Evolutionary conservation across 2,797 vertebrate genomes (phyloP).

Genomic region (Parotocinclus haroldoi): DNA sequence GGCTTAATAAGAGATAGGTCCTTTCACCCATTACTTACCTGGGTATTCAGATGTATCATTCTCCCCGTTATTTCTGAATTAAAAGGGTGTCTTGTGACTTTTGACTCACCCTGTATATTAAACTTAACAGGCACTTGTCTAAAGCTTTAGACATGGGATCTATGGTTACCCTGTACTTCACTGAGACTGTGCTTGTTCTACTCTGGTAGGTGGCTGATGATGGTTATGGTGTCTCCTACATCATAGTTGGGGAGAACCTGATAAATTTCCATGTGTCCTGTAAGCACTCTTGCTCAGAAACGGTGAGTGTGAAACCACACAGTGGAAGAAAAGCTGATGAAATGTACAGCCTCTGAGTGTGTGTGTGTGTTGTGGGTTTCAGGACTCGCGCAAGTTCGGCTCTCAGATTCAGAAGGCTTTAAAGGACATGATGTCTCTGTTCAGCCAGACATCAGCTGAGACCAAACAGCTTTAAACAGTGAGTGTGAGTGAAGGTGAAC

Average conservation of each 20-base stretch:
- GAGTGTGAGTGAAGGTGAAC: not conserved
- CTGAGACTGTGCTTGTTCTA: not conserved
- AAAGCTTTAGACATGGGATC: no score
- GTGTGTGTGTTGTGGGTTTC: not conserved
- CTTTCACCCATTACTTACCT: no score
- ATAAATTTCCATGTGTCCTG: constrained; percentile 87
- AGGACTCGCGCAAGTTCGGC: constrained; percentile 79
- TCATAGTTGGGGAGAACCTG: constrained; percentile 80
- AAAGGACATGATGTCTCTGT: constrained; percentile 71
- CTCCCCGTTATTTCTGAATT: no score
- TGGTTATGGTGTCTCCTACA: constrained; percentile 87
- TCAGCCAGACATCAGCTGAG: constrained; percentile 53
- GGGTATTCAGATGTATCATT: no score
- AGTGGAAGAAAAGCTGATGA: not conserved
- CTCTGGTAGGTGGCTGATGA: constrained; percentile 77
- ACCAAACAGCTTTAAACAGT: not conserved
- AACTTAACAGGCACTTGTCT: no score
- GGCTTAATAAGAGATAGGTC: no score
- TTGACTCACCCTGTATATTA: no score
- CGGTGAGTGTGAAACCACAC: constrained; percentile 66
- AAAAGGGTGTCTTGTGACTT: no score
- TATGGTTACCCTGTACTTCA: not conserved
- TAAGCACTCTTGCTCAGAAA: constrained; percentile 76
- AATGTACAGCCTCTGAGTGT: not conserved
- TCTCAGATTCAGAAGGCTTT: constrained; percentile 72